Evolutionary conservation across 1,140 invertebrate genomes (phyloP), one percentile per base, ranked within the genome.

Genomic region (Chionoecetes opilio): DNA sequence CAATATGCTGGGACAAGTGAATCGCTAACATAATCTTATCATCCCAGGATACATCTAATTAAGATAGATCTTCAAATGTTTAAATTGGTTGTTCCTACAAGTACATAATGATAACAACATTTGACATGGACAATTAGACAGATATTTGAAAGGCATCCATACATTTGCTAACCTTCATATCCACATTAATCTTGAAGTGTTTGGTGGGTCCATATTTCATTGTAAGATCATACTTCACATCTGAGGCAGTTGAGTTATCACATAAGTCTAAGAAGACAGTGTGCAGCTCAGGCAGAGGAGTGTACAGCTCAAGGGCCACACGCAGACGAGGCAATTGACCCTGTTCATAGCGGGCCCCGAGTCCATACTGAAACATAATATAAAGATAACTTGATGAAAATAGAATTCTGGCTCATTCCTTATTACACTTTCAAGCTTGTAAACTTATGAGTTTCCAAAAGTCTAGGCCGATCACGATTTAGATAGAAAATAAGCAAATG

Each of bases 161-260:
- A 53, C 9, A 53, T 11, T 14, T 11, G 21, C 32, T 85, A 82
- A 96, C 95, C 93, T 95, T 90, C 14, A 95, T 75, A 21, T 91
- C 91, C 8, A 96, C 91, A 84, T 84, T 85, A 41, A 96, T 85
- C 46, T 75, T 87, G 0, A 96, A 75, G 17, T 93, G 82, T 37
- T 93, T 95, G 53, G 94, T 96, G 41, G 93, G 94, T 31, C 95
- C 95, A 31, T 96, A 96, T 82, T 93, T 92, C 90, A 96, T 95
- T 31, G 46, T 84, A 31, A 96, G 95, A 21, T 89, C 91, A 53
- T 96, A 96, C 37, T 91, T 85, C 9, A 91, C 37, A 63, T 95
- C 94, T 5, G 82, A 32, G 32, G 32, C 11, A n/a, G 93, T 93
- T 46, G 93, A 94, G 91, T 96, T 96, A 32, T 96, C 94, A 84